Percentiles rank a stretch among this genome's conserved stretches.
phyloP scores from a whole-genome alignment of 1,140 invertebrate species.

The Drosophila nigromelanica region DNA sequence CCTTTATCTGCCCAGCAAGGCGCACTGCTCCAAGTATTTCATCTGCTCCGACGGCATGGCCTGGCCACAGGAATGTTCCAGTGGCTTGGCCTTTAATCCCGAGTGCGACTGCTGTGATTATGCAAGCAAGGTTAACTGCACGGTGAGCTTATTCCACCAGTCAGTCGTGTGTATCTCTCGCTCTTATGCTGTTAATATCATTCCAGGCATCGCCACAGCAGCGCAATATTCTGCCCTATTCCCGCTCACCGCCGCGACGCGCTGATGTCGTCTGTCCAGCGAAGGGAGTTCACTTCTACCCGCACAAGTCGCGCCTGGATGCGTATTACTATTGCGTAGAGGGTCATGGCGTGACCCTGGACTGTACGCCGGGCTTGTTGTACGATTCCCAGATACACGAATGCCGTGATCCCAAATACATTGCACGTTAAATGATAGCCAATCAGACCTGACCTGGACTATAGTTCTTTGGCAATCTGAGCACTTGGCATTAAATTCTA shows the following conservation, averaged over 20 bases:
- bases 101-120: conserved; percentile 62
- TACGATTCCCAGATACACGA: conserved; percentile 59
- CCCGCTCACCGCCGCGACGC: conserved; percentile 59
- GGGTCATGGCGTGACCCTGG: conserved; percentile 64
- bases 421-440: conserved; percentile 12
- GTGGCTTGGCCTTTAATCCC: conserved; percentile 59
- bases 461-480: neutral
- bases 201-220: conserved; percentile 37
- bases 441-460: neutral
- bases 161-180: neutral
- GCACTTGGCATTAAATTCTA: neutral
- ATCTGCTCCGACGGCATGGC: conserved; percentile 65
- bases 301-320: conserved; percentile 56
- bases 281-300: conserved; percentile 55
- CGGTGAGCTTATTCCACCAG: conserved; percentile 32
- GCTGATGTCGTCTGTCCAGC: conserved; percentile 69
- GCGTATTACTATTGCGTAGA: conserved; percentile 75
- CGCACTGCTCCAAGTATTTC: conserved; percentile 65
- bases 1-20: conserved; percentile 63
- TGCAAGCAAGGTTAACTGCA: conserved; percentile 49
- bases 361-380: conserved; percentile 72
- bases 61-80: conserved; percentile 54
- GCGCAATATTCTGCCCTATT: conserved; percentile 65
- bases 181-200: neutral
- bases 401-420: conserved; percentile 56